Percentiles rank a stretch among this genome's conserved stretches.
Evolutionary conservation across 2,797 vertebrate species (phyloP).

Genomic region (Coccyzus lansbergi): DNA sequence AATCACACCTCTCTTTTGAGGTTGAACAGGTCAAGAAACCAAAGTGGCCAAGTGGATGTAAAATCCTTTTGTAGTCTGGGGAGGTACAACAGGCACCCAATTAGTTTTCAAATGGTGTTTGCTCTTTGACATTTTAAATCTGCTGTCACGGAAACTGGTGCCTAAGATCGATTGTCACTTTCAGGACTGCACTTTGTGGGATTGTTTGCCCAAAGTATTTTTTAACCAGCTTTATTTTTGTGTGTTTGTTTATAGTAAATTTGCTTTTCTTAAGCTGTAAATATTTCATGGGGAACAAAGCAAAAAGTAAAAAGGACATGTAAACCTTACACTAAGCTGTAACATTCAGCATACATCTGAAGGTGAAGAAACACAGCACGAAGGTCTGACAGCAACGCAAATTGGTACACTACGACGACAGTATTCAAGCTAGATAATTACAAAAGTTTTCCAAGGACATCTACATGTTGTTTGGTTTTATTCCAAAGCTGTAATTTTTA

Average conservation of each 20-base stretch:
- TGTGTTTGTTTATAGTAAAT: background rate
- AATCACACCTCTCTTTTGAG: background rate
- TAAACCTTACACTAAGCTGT: background rate
- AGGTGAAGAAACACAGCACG: background rate
- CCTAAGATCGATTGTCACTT: background rate
- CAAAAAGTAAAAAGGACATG: background rate
- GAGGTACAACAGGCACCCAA: background rate
- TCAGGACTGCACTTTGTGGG: background rate
- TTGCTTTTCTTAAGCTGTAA: slow-evolving; percentile 23
- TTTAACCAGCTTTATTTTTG: background rate
- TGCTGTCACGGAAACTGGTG: background rate
- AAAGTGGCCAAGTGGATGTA: background rate
- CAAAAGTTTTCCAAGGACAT: slow-evolving; percentile 58
- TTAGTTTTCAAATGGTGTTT: background rate
- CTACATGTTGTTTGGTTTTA: background rate
- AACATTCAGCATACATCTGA: background rate
- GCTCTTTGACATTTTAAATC: background rate
- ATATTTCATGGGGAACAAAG: background rate
- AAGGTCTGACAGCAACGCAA: background rate
- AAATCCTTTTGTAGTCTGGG: background rate
- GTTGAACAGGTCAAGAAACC: background rate
- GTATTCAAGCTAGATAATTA: slow-evolving; percentile 10
- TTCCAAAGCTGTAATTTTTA: background rate
- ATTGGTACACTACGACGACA: background rate
- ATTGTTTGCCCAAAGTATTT: background rate